These are phyloP conservation scores for Neopelma chrysocephalum DNA, from an alignment of 2,797 vertebrate genomes.

Conservation along the genomic window DNA sequence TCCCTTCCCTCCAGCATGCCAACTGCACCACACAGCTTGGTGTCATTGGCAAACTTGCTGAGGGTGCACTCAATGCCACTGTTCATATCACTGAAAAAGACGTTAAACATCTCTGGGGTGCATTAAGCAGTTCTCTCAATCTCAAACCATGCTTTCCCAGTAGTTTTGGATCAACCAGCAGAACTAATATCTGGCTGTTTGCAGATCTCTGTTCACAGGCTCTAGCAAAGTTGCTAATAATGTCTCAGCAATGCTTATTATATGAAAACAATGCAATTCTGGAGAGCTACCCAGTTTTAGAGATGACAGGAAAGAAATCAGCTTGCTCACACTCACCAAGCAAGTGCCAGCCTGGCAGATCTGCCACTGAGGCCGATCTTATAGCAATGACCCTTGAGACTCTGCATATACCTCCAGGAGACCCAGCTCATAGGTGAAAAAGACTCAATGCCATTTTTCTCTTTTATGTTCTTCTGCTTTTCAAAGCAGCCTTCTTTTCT, in stretches of 20 bases:
- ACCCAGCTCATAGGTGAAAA: neutral
- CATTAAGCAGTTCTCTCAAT: neutral
- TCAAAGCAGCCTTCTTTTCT: neutral
- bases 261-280: neutral
- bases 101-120: neutral
- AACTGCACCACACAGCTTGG: neutral
- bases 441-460: neutral
- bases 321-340: neutral
- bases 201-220: neutral
- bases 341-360: neutral
- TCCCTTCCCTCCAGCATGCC: neutral
- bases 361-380: neutral
- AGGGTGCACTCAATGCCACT: neutral
- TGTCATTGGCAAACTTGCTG: neutral
- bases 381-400: neutral
- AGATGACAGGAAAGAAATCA: neutral
- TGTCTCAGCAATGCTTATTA: neutral
- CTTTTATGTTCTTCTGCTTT: neutral
- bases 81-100: neutral
- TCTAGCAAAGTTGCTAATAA: neutral
- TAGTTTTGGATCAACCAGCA: neutral
- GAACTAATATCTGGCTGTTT: neutral
- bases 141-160: neutral
- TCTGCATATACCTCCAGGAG: neutral
- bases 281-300: neutral